These are phyloP conservation scores for Chaetorhynchus papuensis DNA, from an alignment of 2,113 vertebrate species.

Conservation along the genomic window DNA sequence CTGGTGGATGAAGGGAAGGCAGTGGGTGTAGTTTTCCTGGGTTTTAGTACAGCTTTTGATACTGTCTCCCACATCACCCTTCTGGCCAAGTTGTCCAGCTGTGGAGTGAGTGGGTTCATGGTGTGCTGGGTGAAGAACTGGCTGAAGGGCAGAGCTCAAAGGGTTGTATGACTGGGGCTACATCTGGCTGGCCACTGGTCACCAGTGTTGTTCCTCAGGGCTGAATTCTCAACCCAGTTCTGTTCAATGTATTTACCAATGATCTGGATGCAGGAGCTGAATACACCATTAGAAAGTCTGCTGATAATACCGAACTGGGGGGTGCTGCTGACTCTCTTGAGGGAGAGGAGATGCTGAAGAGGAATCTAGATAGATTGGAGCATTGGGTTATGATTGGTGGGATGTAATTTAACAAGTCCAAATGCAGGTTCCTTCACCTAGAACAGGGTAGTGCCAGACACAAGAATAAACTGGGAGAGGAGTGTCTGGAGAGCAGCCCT, in stretches of 20 bases:
- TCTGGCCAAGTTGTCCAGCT: not conserved
- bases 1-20: not conserved
- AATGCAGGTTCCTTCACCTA: not conserved
- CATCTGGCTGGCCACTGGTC: not conserved
- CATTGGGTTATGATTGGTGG: not conserved
- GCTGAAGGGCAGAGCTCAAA: not conserved
- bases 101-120: not conserved
- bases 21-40: not conserved
- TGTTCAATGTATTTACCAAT: not conserved
- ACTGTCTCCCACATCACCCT: not conserved
- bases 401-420: not conserved
- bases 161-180: not conserved
- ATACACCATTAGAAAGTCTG: not conserved
- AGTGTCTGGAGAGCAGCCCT: not conserved
- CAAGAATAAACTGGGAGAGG: not conserved
- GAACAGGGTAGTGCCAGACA: not conserved
- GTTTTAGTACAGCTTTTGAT: not conserved
- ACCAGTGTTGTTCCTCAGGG: not conserved
- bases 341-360: not conserved
- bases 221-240: not conserved
- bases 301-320: not conserved
- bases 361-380: not conserved
- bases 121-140: not conserved
- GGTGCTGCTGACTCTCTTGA: not conserved
- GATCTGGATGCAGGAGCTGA: not conserved